Conservation (phyloP, 2,113 vertebrate species). For the Cochlearius cochlearius region DNA sequence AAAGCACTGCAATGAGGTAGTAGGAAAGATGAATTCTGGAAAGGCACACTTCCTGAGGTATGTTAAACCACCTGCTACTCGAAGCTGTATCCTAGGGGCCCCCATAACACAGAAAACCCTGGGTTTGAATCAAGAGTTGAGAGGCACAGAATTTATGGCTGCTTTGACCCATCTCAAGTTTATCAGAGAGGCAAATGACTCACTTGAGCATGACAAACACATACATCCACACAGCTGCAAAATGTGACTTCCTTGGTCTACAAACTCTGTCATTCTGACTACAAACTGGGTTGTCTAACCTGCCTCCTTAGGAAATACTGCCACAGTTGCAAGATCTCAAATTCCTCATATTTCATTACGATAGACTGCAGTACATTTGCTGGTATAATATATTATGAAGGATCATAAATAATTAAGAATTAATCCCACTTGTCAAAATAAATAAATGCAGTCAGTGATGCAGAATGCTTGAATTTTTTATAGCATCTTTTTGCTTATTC, state of each 20-base stretch:
- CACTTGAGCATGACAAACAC: not conserved
- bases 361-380: slow-evolving; percentile 15
- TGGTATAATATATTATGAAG: slow-evolving; percentile 33
- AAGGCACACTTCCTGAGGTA: not conserved
- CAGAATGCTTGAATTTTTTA: slow-evolving; percentile 51
- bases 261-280: not conserved
- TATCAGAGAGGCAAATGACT: not conserved
- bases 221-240: not conserved
- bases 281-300: not conserved
- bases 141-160: not conserved
- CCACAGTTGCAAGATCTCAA: not conserved
- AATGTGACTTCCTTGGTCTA: not conserved
- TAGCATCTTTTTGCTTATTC: slow-evolving; percentile 57
- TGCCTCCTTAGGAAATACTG: not conserved
- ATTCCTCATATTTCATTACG: not conserved
- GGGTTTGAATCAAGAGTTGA: not conserved
- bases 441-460: slow-evolving; percentile 43
- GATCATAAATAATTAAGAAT: slow-evolving; percentile 67
- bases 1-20: accelerated
- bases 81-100: not conserved
- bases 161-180: not conserved
- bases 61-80: not conserved
- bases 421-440: slow-evolving; percentile 65
- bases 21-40: not conserved
- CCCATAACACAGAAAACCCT: not conserved